Conservation (phyloP, 2,113 vertebrate species). For the Cynopterus brachyotis region DNA sequence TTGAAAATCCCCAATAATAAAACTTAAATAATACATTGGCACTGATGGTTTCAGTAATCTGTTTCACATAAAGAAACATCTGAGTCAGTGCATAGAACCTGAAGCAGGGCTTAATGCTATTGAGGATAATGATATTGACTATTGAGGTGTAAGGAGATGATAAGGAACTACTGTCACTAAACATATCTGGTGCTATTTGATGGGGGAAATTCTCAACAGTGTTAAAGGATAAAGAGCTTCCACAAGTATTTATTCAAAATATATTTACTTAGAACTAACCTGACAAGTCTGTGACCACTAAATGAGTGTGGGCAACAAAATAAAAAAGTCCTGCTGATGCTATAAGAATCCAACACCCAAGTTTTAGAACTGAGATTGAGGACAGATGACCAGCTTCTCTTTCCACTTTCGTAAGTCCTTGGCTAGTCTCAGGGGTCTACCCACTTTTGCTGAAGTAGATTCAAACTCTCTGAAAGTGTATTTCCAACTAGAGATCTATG, state of each 20-base stretch:
- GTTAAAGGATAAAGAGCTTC: conserved; percentile 12
- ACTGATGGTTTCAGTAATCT: neutral
- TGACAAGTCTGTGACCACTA: neutral
- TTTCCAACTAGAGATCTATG: neutral
- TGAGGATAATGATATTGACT: neutral
- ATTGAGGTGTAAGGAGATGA: neutral
- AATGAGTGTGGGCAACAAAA: neutral
- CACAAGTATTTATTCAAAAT: conserved; percentile 38
- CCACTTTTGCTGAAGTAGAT: neutral
- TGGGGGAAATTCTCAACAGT: neutral
- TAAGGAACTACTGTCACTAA: neutral
- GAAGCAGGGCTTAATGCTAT: neutral
- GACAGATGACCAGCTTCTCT: neutral
- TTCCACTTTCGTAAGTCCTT: neutral
- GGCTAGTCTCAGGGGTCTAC: neutral
- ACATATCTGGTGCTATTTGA: neutral
- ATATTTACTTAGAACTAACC: neutral
- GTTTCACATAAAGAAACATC: conserved; percentile 46
- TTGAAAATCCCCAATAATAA: conserved; percentile 31
- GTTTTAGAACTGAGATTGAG: neutral
- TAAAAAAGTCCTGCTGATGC: neutral
- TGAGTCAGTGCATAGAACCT: neutral
- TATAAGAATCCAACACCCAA: neutral
- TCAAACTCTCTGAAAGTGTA: neutral
- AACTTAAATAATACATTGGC: conserved; percentile 9